These are phyloP conservation scores for Rhodeus uyekii DNA, from an alignment of 2,797 vertebrate species.

Conservation along the genomic window DNA sequence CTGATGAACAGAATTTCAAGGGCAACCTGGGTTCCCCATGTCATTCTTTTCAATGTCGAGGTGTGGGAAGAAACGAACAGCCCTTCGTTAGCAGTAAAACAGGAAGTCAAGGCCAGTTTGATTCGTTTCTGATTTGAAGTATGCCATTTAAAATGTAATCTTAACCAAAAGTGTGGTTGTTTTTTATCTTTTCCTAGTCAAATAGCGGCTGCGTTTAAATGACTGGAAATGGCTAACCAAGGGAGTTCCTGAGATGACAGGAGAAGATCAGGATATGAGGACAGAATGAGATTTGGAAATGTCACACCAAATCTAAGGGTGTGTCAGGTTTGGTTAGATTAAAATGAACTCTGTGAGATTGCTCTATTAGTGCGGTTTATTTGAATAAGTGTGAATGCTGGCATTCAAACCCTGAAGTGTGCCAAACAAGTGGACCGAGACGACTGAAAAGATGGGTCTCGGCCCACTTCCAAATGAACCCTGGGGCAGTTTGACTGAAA, in stretches of 20 bases:
- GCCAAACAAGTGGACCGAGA: background rate
- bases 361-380: background rate
- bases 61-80: background rate
- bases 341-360: background rate
- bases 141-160: background rate
- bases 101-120: background rate
- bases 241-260: background rate
- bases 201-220: background rate
- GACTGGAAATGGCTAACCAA: background rate
- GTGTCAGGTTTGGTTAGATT: background rate
- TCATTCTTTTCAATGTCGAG: background rate
- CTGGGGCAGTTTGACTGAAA: too few species aligned
- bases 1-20: constrained; percentile 13
- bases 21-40: background rate
- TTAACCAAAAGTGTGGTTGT: background rate
- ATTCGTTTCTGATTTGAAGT: background rate
- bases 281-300: background rate
- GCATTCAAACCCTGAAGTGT: too few species aligned
- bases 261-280: background rate
- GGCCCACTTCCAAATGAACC: too few species aligned
- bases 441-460: background rate
- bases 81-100: constrained; percentile 3
- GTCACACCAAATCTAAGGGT: background rate
- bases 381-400: background rate
- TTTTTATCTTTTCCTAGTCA: background rate